Conservation (phyloP, 2,797 vertebrate species). For the Glossophaga mutica region DNA sequence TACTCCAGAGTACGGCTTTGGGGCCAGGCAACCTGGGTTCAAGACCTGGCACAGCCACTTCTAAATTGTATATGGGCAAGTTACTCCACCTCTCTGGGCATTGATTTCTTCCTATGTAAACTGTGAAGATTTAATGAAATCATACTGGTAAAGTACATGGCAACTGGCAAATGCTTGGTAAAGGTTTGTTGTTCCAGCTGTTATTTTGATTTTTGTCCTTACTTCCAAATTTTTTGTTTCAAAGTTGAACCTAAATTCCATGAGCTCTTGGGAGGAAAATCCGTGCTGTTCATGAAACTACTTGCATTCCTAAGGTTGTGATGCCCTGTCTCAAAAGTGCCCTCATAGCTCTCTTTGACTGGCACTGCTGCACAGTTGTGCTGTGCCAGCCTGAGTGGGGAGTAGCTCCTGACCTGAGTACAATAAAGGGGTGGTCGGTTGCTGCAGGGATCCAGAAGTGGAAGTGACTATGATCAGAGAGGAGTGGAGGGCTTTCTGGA, state of each 20-base stretch:
- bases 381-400: background rate
- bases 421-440: background rate
- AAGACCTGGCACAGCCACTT: background rate
- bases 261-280: background rate
- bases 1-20: background rate
- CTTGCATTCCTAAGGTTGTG: background rate
- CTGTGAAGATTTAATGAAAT: background rate
- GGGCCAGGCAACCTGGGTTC: background rate
- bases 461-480: background rate
- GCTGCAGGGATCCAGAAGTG: background rate
- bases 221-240: conserved; percentile 15
- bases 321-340: background rate
- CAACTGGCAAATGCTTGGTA: background rate
- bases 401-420: background rate
- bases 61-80: background rate
- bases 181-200: background rate
- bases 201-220: background rate
- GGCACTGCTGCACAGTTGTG: background rate
- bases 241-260: background rate
- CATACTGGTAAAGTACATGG: background rate
- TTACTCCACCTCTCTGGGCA: background rate
- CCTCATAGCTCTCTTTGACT: background rate
- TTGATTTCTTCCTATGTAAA: background rate
- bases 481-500: background rate
- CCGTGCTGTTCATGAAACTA: background rate